Evolutionary conservation across 1,140 invertebrate species (phyloP).

Genomic region (Atopsyche davidsoni): DNA sequence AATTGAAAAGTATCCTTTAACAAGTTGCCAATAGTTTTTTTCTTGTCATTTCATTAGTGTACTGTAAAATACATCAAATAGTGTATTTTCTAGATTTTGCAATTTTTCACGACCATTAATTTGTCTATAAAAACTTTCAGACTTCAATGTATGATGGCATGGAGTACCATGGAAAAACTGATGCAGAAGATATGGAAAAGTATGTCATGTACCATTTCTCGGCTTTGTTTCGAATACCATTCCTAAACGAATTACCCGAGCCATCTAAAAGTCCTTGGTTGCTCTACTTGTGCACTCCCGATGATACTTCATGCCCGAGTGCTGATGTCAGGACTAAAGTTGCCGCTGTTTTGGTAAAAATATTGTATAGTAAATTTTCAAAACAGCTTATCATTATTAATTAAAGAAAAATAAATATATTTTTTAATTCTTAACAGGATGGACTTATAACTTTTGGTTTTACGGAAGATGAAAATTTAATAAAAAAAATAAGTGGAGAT

Average conservation of each 20-base stretch:
- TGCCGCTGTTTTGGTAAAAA: slow-evolving; percentile 56
- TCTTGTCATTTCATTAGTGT: no score
- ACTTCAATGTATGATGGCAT: slow-evolving; percentile 37
- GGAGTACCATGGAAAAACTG: slow-evolving; percentile 41
- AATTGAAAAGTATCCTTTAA: no score
- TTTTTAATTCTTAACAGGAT: slow-evolving; percentile 38
- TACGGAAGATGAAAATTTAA: slow-evolving; percentile 44
- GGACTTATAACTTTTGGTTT: slow-evolving; percentile 53
- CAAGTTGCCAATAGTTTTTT: neutral
- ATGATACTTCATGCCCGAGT: slow-evolving; percentile 50
- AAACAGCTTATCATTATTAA: slow-evolving; percentile 11
- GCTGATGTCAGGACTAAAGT: slow-evolving; percentile 52
- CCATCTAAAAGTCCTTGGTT: slow-evolving; percentile 34
- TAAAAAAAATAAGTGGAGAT: slow-evolving; percentile 39
- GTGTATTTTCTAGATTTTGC: no score
- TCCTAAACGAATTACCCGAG: slow-evolving; percentile 34
- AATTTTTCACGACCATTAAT: no score
- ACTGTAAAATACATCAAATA: no score
- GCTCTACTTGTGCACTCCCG: slow-evolving; percentile 46
- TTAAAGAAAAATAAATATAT: slow-evolving; percentile 12
- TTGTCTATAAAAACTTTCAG: no score
- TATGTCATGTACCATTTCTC: slow-evolving; percentile 43
- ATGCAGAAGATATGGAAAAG: slow-evolving; percentile 40
- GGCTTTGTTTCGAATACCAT: slow-evolving; percentile 34
- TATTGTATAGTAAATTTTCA: slow-evolving; percentile 17